These are phyloP conservation scores for Megalopta genalis DNA, from an alignment of 1,140 invertebrate species.

Conservation along the genomic window DNA sequence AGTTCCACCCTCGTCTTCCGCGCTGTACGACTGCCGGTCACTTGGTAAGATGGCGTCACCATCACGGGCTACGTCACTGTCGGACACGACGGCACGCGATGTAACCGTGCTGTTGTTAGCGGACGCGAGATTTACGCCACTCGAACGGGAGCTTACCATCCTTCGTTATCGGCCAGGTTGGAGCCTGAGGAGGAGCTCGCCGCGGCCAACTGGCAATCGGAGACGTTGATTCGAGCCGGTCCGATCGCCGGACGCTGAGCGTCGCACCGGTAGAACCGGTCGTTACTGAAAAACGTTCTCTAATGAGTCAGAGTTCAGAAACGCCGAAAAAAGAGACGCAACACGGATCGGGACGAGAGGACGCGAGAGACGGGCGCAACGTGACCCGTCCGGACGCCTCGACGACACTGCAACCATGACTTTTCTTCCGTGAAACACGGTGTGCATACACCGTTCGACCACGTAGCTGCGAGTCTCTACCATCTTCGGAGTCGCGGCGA, in stretches of 20 bases:
- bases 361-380: neutral
- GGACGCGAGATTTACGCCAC: constrained; percentile 56
- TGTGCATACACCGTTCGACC: too few species aligned
- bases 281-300: constrained; percentile 38
- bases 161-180: constrained; percentile 59
- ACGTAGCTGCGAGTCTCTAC: too few species aligned
- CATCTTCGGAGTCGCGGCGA: too few species aligned
- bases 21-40: constrained; percentile 27
- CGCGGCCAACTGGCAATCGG: neutral
- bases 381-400: too few species aligned
- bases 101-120: constrained; percentile 47
- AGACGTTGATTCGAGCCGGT: neutral
- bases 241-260: neutral
- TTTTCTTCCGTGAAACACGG: neutral
- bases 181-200: neutral
- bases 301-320: constrained; percentile 21
- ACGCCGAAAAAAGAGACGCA: neutral
- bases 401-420: neutral
- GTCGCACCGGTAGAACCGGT: constrained; percentile 17
- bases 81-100: constrained; percentile 45
- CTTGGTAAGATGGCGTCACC: constrained; percentile 47
- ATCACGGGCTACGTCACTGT: constrained; percentile 47
- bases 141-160: constrained; percentile 76
- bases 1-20: constrained; percentile 14
- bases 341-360: neutral